Base-by-base conservation (phyloP, 2,888 invertebrate genomes). In the Ochropacha duplaris region DNA sequence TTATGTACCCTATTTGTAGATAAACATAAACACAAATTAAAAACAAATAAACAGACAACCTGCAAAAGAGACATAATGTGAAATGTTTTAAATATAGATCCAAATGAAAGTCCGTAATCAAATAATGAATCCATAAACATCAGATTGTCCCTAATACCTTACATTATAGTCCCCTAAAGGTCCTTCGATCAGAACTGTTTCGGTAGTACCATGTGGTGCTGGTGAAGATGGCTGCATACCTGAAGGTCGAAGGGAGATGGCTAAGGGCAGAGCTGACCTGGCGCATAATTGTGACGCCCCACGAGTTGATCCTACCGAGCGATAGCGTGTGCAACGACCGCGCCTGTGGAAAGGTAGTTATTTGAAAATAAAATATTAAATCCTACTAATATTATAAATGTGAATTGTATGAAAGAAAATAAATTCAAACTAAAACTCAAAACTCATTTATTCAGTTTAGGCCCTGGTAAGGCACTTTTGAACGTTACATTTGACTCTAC, bases 231-330 rank as follows among this genome's bases (percentile, higher is more conserved):
- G 63, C 0, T 86, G 79, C 67, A 91, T 78, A 0, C 81, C 84
- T 9, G 96, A 94, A 6, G 95, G 95, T 75, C 96, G 95, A 56
- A 96, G 93, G 64, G 96, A 96, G 79, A 96, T 96, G 62, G 96
- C 96, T 69, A 96, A 81, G 0, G 96, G 96, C 14, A 96, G 86
- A 0, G 96, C 95, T 22, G 96, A 95, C 19, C 96, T 94, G 3
- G 95, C 95, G 76, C 96, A 96, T 11, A 96, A 88, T 74, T 95
- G 95, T 3, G 95, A 94, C 0, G 96, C 95, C 14, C 96, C 94
- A 4, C 96, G 93, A 12, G 94, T 94, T 51, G 96, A 95, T 22
- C 95, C 95, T 9, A 95, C 96, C 4, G 96, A 95, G 56, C 95
- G 93, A 88, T 95, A 96, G 58, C 96, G 93, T 56, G 95, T 94